phyloP scores from a whole-genome alignment of 2,888 invertebrate species.

The Clanis bilineata region DNA sequence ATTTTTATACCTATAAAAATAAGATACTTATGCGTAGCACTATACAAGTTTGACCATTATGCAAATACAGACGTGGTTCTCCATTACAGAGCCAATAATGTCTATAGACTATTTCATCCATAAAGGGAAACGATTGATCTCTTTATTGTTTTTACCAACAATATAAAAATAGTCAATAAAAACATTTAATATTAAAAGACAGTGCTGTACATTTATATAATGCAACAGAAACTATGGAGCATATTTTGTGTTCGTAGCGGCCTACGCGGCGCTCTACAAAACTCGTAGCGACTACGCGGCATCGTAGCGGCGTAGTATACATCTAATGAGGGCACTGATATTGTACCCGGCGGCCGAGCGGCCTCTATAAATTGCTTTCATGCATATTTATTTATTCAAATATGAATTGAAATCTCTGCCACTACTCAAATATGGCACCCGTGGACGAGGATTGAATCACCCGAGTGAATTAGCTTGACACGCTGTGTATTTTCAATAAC shows the following conservation, averaged over 20 bases:
- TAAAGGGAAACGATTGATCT: no score
- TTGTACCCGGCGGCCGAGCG: constrained; percentile 60
- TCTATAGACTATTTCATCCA: no score
- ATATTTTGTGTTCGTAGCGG: constrained; percentile 46
- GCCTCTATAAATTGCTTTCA: constrained; percentile 81
- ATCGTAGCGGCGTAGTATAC: constrained; percentile 50
- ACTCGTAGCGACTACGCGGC: constrained; percentile 56
- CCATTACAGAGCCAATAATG: no score
- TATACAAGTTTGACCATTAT: no score
- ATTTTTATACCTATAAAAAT: no score
- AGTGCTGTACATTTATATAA: not conserved
- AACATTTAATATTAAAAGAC: not conserved
- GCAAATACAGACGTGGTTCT: no score
- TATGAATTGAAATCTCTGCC: constrained; percentile 79
- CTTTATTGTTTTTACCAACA: no score
- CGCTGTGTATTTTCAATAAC: constrained; percentile 30
- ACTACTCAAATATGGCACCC: constrained; percentile 75
- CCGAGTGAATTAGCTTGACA: constrained; percentile 68
- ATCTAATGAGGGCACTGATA: constrained; percentile 75
- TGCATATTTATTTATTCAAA: constrained; percentile 83
- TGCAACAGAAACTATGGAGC: not conserved
- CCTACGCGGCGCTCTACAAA: constrained; percentile 53
- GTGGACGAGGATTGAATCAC: constrained; percentile 73
- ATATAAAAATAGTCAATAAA: no score
- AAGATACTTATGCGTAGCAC: no score